Evolutionary conservation across 2,888 invertebrate genomes (phyloP), one percentile per base, ranked within the genome.

Genomic region (Stenurella melanura): DNA sequence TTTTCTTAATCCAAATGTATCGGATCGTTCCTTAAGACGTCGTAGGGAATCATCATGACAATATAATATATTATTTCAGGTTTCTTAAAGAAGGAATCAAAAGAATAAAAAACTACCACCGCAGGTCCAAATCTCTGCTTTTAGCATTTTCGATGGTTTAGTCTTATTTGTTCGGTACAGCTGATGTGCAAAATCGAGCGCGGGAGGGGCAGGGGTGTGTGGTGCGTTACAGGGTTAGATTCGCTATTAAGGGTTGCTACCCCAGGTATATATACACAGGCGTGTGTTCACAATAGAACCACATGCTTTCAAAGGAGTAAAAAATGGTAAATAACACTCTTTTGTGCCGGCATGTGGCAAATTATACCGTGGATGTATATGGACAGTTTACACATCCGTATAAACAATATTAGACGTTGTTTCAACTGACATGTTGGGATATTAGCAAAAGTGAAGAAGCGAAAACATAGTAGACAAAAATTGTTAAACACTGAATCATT

Each of bases 51-150:
- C 84, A 83, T 81, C 84, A 79, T 83, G 82, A 87, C 87, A 87
- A 87, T 87, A 86, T 84, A 82, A 85, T 85, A 87, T 87, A 87
- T 87, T 87, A 86, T 87, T 87, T 85, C 85, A 85, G 86, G 85
- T 83, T 83, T 78, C 80, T 85, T 79, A 75, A 81, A 57, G 71
- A 82, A 81, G 78, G 80, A 83, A 78, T 71, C 68, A 57, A 57
- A 72, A 70, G 77, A 74, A 70, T 73, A 76, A 78, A 74, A 80
- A 80, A 78, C 76, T 69, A 57, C 30, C n/a, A 77, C 75, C 77
- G 72, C 77, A 75, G 80, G 75, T 77, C 61, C 72, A 78, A 76
- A 80, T 79, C 78, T 79, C 66, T 58, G 77, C 81, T 78, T 81
- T 77, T 76, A 78, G 77, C 80, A 77, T 76, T 77, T 80, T 68